Evolutionary conservation across 2,888 invertebrate genomes (phyloP), one percentile per base, ranked within the genome.

Genomic region (Terebella lapidaria): DNA sequence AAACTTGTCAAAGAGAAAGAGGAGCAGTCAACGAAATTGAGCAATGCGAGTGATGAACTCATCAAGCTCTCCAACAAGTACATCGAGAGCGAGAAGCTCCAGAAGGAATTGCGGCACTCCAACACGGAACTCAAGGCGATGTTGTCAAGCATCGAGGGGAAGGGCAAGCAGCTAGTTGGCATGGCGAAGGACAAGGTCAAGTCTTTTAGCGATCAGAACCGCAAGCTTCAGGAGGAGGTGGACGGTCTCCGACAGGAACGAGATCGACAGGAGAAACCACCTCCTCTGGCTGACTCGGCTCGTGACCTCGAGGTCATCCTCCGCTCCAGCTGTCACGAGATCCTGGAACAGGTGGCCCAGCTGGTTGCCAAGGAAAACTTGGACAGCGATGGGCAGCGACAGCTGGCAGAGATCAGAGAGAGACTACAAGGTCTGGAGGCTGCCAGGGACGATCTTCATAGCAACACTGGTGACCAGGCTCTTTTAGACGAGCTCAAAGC

Each of bases 151-250:
- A 30, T 67, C 24, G 62, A 63, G 45, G 55, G 35, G 29, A 65
- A 65, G 47, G 61, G 62, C 2, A 47, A 46, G 15, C 51, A 66
- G 54, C 61, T 67, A n/a, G 59, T 58, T n/a, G 57, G 52, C 15
- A 15, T 67, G 53, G 67, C 67, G 15, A 61, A 60, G 57, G 65
- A 67, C 42, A 67, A 67, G 62, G 49, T 67, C 29, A 24, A 53
- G 5, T 56, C 59, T 54, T 67, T 63, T 56, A 63, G 46, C 29
- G 63, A 56, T 5, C 61, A 61, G 49, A 61, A 59, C 42, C 45
- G 45, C 10, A 30, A 49, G 25, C 56, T 65, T 20, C 59, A 65
- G 57, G 58, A 51, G 5, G 56, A 63, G 57, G 29, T 61, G 5
- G 46, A 47, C 30, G 59, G 54, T 29, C 42, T 56, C 29, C 58